phyloP scores from a whole-genome alignment of 2,888 invertebrate species.

The Alentia gelatinosa region DNA sequence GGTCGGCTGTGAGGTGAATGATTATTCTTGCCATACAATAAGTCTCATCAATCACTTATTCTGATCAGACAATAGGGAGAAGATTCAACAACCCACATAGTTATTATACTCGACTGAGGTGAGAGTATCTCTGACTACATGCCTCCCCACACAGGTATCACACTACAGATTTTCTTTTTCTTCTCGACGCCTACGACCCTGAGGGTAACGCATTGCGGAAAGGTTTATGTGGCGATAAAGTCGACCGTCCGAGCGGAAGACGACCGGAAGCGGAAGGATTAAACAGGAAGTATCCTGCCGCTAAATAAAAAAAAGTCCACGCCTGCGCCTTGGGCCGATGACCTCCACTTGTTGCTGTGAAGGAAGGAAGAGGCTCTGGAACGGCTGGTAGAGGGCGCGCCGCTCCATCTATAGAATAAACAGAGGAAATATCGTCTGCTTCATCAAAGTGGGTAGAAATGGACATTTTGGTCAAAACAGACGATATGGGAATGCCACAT shows the following conservation, averaged over 20 bases:
- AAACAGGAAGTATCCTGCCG: slow-evolving; percentile 27
- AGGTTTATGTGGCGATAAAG: slow-evolving; percentile 8
- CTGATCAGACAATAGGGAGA: too few relatives aligned
- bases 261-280: neutral
- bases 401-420: neutral
- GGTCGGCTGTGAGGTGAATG: too few relatives aligned
- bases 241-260: neutral
- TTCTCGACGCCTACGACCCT: neutral
- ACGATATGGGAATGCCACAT: neutral
- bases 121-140: neutral
- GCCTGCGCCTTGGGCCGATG: neutral
- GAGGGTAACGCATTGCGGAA: neutral
- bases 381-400: neutral
- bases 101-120: too few relatives aligned
- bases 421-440: neutral
- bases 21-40: too few relatives aligned
- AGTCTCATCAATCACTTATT: too few relatives aligned
- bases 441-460: neutral
- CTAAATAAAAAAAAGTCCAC: neutral
- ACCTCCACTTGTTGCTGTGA: slow-evolving; percentile 12
- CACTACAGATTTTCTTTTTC: neutral
- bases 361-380: neutral
- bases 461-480: neutral
- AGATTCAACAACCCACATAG: too few relatives aligned
- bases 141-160: neutral